phyloP scores from a whole-genome alignment of 2,888 invertebrate genomes.

The Brassicogethes aeneus region DNA sequence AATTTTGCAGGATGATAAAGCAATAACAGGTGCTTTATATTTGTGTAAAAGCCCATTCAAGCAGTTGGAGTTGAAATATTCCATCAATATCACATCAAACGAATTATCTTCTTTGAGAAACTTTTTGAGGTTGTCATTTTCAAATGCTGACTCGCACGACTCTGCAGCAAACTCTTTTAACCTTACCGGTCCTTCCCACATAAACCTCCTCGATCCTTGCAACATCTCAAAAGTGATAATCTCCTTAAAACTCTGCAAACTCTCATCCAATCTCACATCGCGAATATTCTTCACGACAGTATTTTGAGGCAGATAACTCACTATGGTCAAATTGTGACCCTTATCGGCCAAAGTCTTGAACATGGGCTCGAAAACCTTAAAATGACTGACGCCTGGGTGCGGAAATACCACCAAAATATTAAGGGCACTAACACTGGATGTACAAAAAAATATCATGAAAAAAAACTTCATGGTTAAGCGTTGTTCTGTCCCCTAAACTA shows the following conservation, averaged over 20 bases:
- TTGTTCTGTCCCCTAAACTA: too few species aligned
- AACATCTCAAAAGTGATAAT: background rate
- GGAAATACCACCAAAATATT: constrained; percentile 59
- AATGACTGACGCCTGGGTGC: constrained; percentile 64
- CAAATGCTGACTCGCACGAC: constrained; percentile 11
- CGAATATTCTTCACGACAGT: constrained; percentile 46
- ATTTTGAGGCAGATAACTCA: constrained; percentile 53
- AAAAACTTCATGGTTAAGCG: too few species aligned
- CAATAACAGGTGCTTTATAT: constrained; percentile 46
- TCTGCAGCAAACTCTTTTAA: constrained; percentile 7
- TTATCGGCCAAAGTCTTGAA: constrained; percentile 49
- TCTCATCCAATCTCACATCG: constrained; percentile 41
- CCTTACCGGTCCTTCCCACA: background rate
- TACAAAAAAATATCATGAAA: too few species aligned
- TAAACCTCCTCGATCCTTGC: background rate
- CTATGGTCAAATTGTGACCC: constrained; percentile 60
- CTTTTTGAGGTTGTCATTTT: constrained; percentile 16
- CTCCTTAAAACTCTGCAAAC: background rate
- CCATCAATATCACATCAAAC: constrained; percentile 57
- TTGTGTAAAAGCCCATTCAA: constrained; percentile 56
- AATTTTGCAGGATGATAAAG: constrained; percentile 44
- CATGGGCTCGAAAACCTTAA: constrained; percentile 52
- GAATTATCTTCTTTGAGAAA: constrained; percentile 41
- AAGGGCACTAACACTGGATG: constrained; percentile 10
- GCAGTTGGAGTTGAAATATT: constrained; percentile 66